Base-by-base conservation (phyloP, 2,113 vertebrate species). In the Oncorhynchus keta region DNA sequence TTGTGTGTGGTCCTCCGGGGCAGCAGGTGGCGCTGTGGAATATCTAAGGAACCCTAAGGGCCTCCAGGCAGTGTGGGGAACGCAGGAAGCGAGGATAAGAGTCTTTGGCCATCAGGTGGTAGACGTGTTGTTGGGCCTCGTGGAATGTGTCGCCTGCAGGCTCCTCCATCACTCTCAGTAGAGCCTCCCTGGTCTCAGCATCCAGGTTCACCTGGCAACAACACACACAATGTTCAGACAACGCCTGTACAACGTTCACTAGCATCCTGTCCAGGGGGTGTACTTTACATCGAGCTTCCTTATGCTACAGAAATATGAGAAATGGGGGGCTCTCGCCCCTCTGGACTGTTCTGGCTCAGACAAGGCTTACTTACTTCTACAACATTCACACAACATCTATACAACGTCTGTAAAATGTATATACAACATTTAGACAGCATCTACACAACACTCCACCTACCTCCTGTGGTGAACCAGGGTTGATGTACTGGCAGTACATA, bases 31-130 rank as follows among this genome's bases (percentile, higher is more conserved):
- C 7, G 59, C 59, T 62, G 59, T 62, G 18, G 2, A n/a, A 11
- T 7, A 55, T 9, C 61, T 64, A 64, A 64, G 61, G 64, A 4
- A 77, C 83, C 69, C 75, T 86, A 49, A 89, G 59, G 7, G 76
- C 9, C 20, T 94, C 92, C 81, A 93, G 89, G 76, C 94, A 93
- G 85, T 93, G 93, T 18, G 94, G 73, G 0, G 96, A 97, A 55
- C 95, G 95, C 84, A 96, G 89, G 88, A 97, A 98, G 0, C 97
- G 92, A 0, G 96, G 96, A 69, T 97, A 97, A 18, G 97, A 95
- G 79, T 97, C 96, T 78, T 96, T 97, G 68, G 96, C 95, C 97
- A 97, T 97, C 70, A 98, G 74, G 72, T 86, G 94, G 89, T 96
- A 97, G 39, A 97, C 95, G 49, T 93, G 93, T 74, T 94, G 95